Evolutionary conservation across 1,140 invertebrate species (phyloP).

Genomic region (Colletes gigas): DNA sequence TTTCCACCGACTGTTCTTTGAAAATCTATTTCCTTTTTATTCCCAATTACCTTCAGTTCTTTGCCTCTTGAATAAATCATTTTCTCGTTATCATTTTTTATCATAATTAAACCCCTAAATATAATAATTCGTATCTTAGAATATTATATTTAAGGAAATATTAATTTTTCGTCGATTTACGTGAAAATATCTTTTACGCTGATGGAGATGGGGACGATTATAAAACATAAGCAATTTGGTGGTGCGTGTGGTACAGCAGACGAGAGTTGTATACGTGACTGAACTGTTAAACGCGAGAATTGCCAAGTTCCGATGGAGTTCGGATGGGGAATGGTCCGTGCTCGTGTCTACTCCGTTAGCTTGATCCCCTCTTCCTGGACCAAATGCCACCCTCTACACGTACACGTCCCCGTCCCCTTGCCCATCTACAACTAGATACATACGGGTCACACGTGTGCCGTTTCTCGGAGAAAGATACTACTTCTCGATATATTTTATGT

Average conservation of each 20-base stretch:
- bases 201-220: constrained; percentile 35
- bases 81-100: too few species aligned
- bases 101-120: too few species aligned
- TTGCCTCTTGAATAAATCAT: too few species aligned
- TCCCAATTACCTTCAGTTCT: too few species aligned
- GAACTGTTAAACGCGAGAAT: constrained; percentile 58
- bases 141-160: too few species aligned
- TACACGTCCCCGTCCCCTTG: constrained; percentile 42
- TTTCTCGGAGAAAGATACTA: constrained; percentile 45
- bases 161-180: too few species aligned
- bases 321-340: constrained; percentile 58
- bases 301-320: constrained; percentile 64
- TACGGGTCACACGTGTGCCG: constrained; percentile 52
- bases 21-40: too few species aligned
- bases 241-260: constrained; percentile 43
- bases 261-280: constrained; percentile 51
- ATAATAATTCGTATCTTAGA: too few species aligned
- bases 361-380: constrained; percentile 32
- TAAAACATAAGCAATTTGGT: constrained; percentile 62
- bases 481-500: constrained; percentile 50
- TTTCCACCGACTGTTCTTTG: too few species aligned
- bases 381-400: constrained; percentile 47
- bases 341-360: constrained; percentile 49
- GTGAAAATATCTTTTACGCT: constrained; percentile 13
- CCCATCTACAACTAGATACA: constrained; percentile 52